Percentiles rank a stretch among this genome's conserved stretches.
phyloP scores from a whole-genome alignment of 2,888 invertebrate species.

The Drosophila kokeensis region DNA sequence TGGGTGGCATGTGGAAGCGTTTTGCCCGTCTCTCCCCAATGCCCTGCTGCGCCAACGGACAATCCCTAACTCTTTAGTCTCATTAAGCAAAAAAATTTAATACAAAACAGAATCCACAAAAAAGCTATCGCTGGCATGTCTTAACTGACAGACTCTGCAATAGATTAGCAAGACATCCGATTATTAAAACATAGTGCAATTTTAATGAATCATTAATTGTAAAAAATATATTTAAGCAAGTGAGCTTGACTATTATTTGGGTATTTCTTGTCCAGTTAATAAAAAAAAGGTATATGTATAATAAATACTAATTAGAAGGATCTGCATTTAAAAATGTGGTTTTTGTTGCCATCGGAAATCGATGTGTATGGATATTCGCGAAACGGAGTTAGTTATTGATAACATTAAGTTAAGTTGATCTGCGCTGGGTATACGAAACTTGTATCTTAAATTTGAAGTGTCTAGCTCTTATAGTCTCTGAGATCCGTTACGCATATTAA shows the following conservation, averaged over 20 bases:
- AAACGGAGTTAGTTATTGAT: background rate
- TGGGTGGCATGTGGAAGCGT: constrained; percentile 70
- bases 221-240: background rate
- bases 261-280: background rate
- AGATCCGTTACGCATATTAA: background rate
- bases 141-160: constrained; percentile 17
- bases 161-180: constrained; percentile 18
- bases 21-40: constrained; percentile 26
- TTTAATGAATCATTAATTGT: background rate
- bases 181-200: background rate
- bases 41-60: constrained; percentile 18
- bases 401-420: background rate
- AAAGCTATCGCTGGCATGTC: constrained; percentile 20
- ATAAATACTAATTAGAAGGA: no score
- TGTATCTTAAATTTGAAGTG: background rate
- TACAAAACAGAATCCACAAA: constrained; percentile 3
- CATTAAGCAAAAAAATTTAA: constrained; percentile 70
- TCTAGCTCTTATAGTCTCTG: background rate
- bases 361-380: background rate
- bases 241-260: background rate
- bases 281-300: background rate
- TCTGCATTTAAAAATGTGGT: background rate
- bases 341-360: background rate
- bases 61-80: constrained; percentile 69
- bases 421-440: background rate